phyloP scores from a whole-genome alignment of 2,797 vertebrate species.

The Nannoperca obscura region DNA sequence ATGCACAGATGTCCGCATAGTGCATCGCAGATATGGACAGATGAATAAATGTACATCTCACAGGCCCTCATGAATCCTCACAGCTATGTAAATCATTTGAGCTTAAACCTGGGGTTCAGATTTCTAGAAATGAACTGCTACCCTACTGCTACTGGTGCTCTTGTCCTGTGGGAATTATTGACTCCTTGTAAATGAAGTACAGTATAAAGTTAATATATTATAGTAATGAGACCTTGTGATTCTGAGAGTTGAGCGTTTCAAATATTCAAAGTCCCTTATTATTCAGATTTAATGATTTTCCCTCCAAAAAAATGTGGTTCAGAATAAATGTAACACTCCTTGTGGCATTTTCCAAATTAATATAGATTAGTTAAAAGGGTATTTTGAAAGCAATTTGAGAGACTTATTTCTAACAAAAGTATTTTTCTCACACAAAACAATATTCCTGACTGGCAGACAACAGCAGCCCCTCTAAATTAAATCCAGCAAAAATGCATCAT shows the following conservation, averaged over 20 bases:
- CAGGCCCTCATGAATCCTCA: no score
- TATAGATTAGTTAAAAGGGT: slow-evolving; percentile 33
- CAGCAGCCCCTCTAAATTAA: slow-evolving; percentile 24
- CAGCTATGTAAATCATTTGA: no score
- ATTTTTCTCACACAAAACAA: slow-evolving; percentile 13
- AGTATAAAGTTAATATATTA: background rate
- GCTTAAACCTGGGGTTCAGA: background rate
- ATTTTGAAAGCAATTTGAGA: slow-evolving; percentile 29
- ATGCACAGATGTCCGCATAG: no score
- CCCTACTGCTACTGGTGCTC: background rate
- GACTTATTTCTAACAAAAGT: slow-evolving; percentile 18
- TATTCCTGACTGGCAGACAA: slow-evolving; percentile 25
- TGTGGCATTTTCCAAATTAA: slow-evolving; percentile 24
- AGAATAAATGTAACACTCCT: slow-evolving; percentile 6
- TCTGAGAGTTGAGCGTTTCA: slow-evolving; percentile 6
- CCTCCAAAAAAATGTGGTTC: slow-evolving; percentile 10
- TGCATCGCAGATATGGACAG: no score
- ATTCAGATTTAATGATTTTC: slow-evolving; percentile 32
- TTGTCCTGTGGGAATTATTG: slow-evolving; percentile 3
- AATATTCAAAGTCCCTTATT: slow-evolving; percentile 13
- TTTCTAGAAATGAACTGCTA: no score
- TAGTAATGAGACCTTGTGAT: slow-evolving; percentile 1
- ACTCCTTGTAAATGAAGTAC: background rate
- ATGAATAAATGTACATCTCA: no score
- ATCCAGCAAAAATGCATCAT: slow-evolving; percentile 14